Base-by-base conservation (phyloP, 1,140 invertebrate species). In the Paraescarpia echinospica region DNA sequence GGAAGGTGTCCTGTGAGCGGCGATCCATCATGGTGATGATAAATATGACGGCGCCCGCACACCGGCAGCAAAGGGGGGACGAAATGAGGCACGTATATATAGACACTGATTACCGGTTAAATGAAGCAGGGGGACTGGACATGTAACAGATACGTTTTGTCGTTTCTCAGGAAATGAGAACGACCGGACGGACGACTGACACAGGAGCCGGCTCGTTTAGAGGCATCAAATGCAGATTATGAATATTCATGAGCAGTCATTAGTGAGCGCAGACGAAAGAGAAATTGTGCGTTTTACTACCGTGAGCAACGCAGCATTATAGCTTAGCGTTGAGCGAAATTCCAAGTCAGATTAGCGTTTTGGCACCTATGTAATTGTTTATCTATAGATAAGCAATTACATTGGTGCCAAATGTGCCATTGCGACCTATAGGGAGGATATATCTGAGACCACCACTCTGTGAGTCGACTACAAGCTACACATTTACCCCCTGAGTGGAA, bases 241-340 rank as follows among this genome's bases (percentile, higher is more conserved):
- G 59, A 77, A 77, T 77, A 77, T 77, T 77, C 59, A 77, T 77
- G 59, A 77, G 59, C 27, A 77, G 59, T 77, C 59, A 77, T 77
- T 77, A 77, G 59, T 27, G 27, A 77, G 22, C 9, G 59, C 59
- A 12, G 59, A 77, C 22, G 22, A 77, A 77, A 77, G 59, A 5
- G 59, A 77, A 77, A 77, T 77, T 77, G 59, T 22, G 59, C 59
- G 27, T 77, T 22, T 77, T 77, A 12, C 0, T 18, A 27, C 2
- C 59, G 27, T 2, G 59, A 51, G 59, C 59, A 41, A 41, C 4
- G 22, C 27, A 27, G 59, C 59, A 31, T 77, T 31, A 2, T 77
- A 51, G 8, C 8, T 8, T 51, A 9, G 48, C 18, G 41, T 51
- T 51, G 8, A 77, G 59, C 8, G 59, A 18, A 77, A 77, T 77